A percentile compares a stretch with the other conserved stretches of the same genome.
These are phyloP conservation scores for Genyomyrus donnyi DNA, from an alignment of 2,113 vertebrate genomes.

Conservation along the genomic window DNA sequence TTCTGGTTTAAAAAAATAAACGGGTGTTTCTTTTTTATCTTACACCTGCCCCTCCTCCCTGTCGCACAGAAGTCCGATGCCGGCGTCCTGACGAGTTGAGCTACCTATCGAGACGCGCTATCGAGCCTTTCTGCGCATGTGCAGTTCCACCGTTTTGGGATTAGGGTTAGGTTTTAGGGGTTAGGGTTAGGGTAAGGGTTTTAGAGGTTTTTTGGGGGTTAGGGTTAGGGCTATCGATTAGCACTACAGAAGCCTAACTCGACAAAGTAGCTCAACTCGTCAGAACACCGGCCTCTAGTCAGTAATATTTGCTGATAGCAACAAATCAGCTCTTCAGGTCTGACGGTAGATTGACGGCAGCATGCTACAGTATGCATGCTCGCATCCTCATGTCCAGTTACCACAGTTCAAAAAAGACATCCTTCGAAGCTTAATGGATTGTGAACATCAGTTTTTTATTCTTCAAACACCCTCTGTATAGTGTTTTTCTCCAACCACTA, in stretches of 20 bases:
- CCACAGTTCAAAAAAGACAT: not conserved
- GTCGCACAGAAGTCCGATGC: not conserved
- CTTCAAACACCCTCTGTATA: not conserved
- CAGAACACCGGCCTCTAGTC: not conserved
- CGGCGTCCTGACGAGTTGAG: no score
- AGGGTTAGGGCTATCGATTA: no score
- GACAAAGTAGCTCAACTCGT: no score
- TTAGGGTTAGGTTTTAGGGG: no score
- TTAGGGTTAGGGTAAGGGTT: no score
- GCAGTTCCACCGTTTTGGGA: no score
- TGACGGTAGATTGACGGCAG: constrained; percentile 50
- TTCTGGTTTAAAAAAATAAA: not conserved
- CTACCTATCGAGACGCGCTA: no score
- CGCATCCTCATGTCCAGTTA: not conserved
- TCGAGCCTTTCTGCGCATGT: no score
- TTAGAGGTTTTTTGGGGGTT: no score
- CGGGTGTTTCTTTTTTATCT: not conserved
- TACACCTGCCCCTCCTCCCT: not conserved
- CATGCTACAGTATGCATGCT: not conserved
- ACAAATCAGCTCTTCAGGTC: constrained; percentile 47
- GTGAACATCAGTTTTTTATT: not conserved
- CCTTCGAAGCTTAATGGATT: not conserved
- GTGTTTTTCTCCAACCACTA: not conserved
- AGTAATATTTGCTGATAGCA: constrained; percentile 23
- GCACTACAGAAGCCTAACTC: no score